A percentile compares a stretch with the other conserved stretches of the same genome.
phyloP scores from a whole-genome alignment of 1,140 invertebrate species.

The Zaprionus davidi region DNA sequence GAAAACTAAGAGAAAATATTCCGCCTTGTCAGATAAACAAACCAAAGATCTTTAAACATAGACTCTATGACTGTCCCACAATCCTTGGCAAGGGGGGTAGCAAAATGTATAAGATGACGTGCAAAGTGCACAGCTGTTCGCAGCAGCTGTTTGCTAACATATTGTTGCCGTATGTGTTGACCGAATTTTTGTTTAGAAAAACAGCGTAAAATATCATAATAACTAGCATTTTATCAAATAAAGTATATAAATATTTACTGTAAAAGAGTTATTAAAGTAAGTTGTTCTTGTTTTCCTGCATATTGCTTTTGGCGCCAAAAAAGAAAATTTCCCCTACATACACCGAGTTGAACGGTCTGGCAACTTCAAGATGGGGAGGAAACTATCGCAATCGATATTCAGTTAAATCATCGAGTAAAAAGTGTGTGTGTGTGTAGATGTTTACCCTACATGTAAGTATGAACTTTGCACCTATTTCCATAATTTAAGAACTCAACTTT shows the following conservation, averaged over 20 bases:
- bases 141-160: neutral
- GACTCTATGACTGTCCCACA: neutral
- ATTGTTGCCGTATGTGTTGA: constrained; percentile 19
- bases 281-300: neutral
- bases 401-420: constrained; percentile 6
- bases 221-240: constrained; percentile 1
- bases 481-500: neutral
- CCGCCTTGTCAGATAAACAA: no score
- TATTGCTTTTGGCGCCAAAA: constrained; percentile 38
- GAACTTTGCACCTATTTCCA: neutral
- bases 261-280: neutral
- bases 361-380: neutral
- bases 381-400: constrained; percentile 1
- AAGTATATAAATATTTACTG: constrained; percentile 8
- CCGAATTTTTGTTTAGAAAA: neutral
- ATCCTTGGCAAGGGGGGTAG: neutral
- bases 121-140: neutral
- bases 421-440: neutral
- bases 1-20: no score
- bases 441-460: neutral
- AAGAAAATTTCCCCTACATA: constrained; percentile 18
- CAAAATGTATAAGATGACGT: neutral
- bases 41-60: neutral
- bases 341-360: neutral
- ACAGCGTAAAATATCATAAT: neutral